These are phyloP conservation scores for Spodoptera frugiperda DNA, from an alignment of 1,140 invertebrate genomes.

Conservation along the genomic window DNA sequence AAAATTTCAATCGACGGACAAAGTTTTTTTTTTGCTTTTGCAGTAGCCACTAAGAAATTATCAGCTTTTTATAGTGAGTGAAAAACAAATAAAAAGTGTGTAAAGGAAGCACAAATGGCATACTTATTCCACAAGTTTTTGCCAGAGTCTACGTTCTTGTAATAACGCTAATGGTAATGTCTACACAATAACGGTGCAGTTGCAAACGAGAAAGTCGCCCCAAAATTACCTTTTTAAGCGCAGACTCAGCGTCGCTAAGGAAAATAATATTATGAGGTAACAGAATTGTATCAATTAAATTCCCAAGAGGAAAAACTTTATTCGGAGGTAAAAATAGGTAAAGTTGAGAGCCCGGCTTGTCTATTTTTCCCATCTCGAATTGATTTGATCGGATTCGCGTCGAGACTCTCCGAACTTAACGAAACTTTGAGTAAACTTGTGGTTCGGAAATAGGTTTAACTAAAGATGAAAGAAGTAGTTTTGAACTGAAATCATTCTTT, in stretches of 20 bases:
- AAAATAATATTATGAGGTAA: slow-evolving; percentile 34
- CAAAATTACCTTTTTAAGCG: slow-evolving; percentile 30
- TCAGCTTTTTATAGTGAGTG: background rate
- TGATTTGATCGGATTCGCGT: slow-evolving; percentile 74
- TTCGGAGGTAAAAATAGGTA: slow-evolving; percentile 59
- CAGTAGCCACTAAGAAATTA: background rate
- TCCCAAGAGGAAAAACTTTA: slow-evolving; percentile 53
- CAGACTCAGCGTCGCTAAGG: background rate
- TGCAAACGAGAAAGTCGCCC: slow-evolving; percentile 17
- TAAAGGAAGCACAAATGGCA: slow-evolving; percentile 2
- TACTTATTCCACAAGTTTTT: slow-evolving; percentile 25
- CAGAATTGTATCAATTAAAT: slow-evolving; percentile 54
- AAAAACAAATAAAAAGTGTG: slow-evolving; percentile 13
- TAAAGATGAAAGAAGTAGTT: slow-evolving; percentile 72
- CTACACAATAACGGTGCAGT: slow-evolving; percentile 29
- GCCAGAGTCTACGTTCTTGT: slow-evolving; percentile 18
- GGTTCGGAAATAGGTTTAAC: slow-evolving; percentile 75
- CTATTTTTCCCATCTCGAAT: slow-evolving; percentile 76
- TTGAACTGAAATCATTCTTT: slow-evolving; percentile 71
- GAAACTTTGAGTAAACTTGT: slow-evolving; percentile 70
- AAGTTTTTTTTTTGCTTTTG: background rate
- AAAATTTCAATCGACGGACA: background rate
- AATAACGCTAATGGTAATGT: slow-evolving; percentile 34
- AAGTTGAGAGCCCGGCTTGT: slow-evolving; percentile 65
- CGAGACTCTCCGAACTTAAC: slow-evolving; percentile 64